Conservation (phyloP, 2,888 invertebrate species). For the Himalopsyche tibetana region DNA sequence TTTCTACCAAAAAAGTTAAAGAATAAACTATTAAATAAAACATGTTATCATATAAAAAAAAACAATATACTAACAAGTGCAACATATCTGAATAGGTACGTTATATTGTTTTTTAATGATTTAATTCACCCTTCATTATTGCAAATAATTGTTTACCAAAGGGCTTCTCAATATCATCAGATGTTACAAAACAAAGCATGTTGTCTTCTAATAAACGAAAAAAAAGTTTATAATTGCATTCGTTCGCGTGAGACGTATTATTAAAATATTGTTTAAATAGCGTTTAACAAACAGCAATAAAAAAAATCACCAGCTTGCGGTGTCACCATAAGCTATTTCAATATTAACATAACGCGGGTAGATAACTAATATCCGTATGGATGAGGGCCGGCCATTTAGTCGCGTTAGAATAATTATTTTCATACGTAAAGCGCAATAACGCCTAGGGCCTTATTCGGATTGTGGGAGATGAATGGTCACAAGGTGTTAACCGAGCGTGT, state of each 20-base stretch:
- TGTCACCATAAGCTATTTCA: background rate
- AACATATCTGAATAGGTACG: too few species aligned
- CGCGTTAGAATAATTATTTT: constrained; percentile 10
- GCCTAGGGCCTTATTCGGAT: constrained; percentile 36
- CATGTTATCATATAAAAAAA: too few species aligned
- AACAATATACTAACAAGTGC: too few species aligned
- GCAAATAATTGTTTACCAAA: background rate
- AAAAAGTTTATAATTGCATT: background rate
- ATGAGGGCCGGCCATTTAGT: constrained; percentile 44
- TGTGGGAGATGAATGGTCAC: background rate
- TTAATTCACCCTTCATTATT: too few species aligned
- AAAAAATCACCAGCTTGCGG: constrained; percentile 42
- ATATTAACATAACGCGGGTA: constrained; percentile 45
- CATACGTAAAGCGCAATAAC: constrained; percentile 1
- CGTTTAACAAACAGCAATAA: constrained; percentile 39
- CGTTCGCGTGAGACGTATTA: constrained; percentile 35
- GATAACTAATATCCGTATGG: background rate
- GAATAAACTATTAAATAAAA: too few species aligned
- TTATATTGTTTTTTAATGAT: too few species aligned
- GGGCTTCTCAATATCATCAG: constrained; percentile 15
- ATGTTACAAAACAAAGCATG: constrained; percentile 31
- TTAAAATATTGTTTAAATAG: constrained; percentile 39
- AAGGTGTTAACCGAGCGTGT: constrained; percentile 37
- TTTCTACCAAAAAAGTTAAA: too few species aligned
- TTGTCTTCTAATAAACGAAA: constrained; percentile 29